Evolutionary conservation across 2,113 vertebrate genomes (phyloP).

Genomic region (Pelecanoides urinatrix): DNA sequence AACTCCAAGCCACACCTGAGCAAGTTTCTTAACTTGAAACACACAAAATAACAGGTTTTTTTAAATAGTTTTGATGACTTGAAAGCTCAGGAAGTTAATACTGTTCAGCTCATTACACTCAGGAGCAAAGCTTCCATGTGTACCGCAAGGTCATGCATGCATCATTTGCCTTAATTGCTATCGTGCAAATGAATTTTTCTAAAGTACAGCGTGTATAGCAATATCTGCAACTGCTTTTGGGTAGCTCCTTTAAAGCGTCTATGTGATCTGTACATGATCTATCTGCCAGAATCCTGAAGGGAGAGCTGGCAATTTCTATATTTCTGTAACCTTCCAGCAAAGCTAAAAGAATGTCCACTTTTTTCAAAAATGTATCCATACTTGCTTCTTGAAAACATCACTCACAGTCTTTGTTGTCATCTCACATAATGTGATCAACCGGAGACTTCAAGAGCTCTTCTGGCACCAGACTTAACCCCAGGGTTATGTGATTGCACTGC

Average conservation of each 20-base stretch:
- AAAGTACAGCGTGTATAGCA: neutral
- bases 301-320: neutral
- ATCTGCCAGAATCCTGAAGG: neutral
- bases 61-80: neutral
- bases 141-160: rapidly evolving
- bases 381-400: neutral
- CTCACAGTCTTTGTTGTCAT: neutral
- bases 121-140: neutral
- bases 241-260: neutral
- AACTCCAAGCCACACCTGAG: neutral
- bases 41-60: neutral
- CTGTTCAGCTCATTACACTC: neutral
- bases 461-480: neutral
- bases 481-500: neutral
- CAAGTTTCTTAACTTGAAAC: neutral
- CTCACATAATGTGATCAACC: neutral
- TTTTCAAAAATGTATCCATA: neutral
- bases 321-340: neutral
- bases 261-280: neutral
- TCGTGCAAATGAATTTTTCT: neutral
- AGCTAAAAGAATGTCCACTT: neutral
- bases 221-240: neutral
- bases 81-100: neutral
- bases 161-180: neutral
- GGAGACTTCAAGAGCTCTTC: neutral